These are phyloP conservation scores for Ophioninae sp. DNA, from an alignment of 2,888 invertebrate genomes.

Conservation along the genomic window DNA sequence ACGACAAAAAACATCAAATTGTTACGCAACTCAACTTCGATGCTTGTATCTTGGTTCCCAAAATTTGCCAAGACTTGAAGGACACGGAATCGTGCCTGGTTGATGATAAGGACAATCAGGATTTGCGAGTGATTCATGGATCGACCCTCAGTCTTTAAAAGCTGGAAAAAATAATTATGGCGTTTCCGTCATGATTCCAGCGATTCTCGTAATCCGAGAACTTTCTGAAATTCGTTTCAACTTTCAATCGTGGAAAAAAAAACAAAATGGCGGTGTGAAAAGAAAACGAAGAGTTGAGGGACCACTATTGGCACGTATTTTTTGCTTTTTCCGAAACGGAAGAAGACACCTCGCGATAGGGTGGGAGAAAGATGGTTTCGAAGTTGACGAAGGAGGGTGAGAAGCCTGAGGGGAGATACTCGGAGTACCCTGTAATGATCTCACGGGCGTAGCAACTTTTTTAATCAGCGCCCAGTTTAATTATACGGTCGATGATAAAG, in stretches of 20 bases:
- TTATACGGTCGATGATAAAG: constrained; percentile 80
- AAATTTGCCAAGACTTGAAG: neutral
- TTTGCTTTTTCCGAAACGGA: constrained; percentile 17
- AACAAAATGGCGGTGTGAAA: neutral
- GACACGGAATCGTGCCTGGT: neutral
- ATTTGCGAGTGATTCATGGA: too few species aligned
- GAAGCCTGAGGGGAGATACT: constrained; percentile 55
- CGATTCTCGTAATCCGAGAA: neutral
- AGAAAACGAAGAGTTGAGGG: neutral
- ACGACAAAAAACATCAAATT: neutral
- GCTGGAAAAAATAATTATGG: neutral
- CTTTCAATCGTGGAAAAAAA: neutral
- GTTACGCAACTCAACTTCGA: neutral
- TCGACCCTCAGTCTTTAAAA: too few species aligned
- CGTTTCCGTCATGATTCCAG: neutral
- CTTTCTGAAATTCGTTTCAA: neutral
- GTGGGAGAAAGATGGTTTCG: constrained; percentile 46
- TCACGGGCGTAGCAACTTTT: constrained; percentile 79
- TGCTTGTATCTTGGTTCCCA: neutral
- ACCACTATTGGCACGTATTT: constrained; percentile 31
- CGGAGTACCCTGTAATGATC: constrained; percentile 78
- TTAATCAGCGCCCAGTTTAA: constrained; percentile 80
- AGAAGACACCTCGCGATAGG: constrained; percentile 36
- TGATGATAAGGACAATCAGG: too few species aligned
- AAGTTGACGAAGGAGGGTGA: constrained; percentile 48